Evolutionary conservation across 2,888 invertebrate genomes (phyloP), one percentile per base, ranked within the genome.

Genomic region (Cataglyphis rosenhaueri): DNA sequence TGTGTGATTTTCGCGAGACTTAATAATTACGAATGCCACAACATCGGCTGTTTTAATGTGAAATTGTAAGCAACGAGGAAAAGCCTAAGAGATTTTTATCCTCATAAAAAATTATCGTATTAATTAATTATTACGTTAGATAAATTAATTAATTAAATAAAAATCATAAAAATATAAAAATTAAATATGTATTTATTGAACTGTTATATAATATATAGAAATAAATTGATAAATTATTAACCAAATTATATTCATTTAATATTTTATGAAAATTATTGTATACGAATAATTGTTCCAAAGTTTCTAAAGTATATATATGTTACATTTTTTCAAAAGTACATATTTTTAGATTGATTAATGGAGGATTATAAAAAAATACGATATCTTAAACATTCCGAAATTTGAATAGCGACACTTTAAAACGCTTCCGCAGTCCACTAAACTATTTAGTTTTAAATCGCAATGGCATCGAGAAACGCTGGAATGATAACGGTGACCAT

Each of bases 21-120:
- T 88, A 86, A 89, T 92, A 91, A 92, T 92, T 91, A 90, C 82
- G 87, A 79, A 89, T 83, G 83, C 84, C 71, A 87, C 88, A 88
- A 90, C 88, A 86, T 84, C 3, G 86, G 79, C 82, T 86, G 88
- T 91, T 91, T 91, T 90, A 88, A 91, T 89, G 90, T 87, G 88
- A 87, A 88, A 85, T 66, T 35, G n/a, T 55, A 55, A 59, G 35
- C n/a, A 57, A 44, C 10, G 4, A 44, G 32, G 1, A 41, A 59
- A 66, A 41, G 15, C 1, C 18, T 32, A 52, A 9, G 2, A 3
- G 2, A 3, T 52, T 57, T 10, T 38, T 57, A 15, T 32, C 15
- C 1, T 25, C 21, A 6, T 18, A 35, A 55, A 48, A 70, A 55
- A 52, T 52, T 29, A 41, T 41, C 32, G 52, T 4, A 52, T 32